Base-by-base conservation (phyloP, 1,140 invertebrate genomes). In the Pemphigus obesinymphae region DNA sequence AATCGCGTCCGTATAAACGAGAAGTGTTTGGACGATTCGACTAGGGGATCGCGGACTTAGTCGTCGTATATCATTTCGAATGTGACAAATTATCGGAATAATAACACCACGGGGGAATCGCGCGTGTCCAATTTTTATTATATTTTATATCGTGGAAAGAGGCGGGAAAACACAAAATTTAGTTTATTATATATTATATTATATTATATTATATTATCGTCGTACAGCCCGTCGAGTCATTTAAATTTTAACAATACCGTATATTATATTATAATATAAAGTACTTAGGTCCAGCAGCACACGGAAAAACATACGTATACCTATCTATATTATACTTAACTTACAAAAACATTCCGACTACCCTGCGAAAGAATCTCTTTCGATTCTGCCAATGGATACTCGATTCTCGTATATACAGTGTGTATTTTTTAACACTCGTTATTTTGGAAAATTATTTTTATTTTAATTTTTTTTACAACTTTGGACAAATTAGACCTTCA, bases 51-150 rank as follows among this genome's bases (percentile, higher is more conserved):
- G n/a, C n/a, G n/a, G n/a, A n/a, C n/a, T n/a, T n/a, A n/a, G n/a
- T n/a, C n/a, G n/a, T n/a, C 37, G 10, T 40, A 75, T 75, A 58
- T 58, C 31, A 76, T 55, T 70, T 7, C n/a, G 50, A 37, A 76
- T 40, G 75, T 58, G 75, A 78, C 75, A 78, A 78, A 78, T 78
- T 78, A 37, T 37, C 50, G 11, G 75, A 10, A 78, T 78, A 78
- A 78, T 58, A 78, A 23, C 73, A 34, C 73, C 34, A n/a, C 73
- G 73, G 50, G 73, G 50, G 70, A 75, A 75, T 40, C 75, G 75
- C 73, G 50, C 73, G 73, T 76, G 73, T 76, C 50, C 50, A 31
- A 15, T 76, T 55, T 58, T 55, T 58, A 53, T 55, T 75, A 37
- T 75, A 68, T 23, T 11, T 55, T 75, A 37, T 75, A 68, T 23